phyloP scores from a whole-genome alignment of 2,113 vertebrate species.

The Alaudala cheleensis region DNA sequence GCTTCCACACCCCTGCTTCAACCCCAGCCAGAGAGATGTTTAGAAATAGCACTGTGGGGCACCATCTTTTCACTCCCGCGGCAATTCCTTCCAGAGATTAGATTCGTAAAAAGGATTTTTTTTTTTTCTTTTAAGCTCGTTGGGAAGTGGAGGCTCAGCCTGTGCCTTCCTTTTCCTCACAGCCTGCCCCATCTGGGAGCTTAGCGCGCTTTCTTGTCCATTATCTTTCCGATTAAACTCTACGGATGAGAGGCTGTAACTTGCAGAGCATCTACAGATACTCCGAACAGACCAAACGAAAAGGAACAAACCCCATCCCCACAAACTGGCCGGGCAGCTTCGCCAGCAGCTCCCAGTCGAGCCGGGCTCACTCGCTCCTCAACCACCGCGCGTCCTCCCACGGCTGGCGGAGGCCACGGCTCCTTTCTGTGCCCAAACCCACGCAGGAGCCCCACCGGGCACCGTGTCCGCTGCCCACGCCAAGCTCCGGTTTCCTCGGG shows the following conservation, averaged over 20 bases:
- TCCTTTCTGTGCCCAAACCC: not conserved
- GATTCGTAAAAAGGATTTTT: not conserved
- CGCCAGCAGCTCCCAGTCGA: not conserved
- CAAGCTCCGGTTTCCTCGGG: not conserved
- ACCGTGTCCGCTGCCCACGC: not conserved
- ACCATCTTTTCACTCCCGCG: not conserved
- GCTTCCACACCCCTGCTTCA: not conserved
- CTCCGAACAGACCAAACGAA: not conserved
- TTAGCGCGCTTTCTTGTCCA: not conserved
- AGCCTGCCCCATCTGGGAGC: not conserved
- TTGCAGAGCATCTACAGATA: fast-evolving
- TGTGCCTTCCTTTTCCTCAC: not conserved
- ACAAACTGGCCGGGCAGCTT: not conserved
- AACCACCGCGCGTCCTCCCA: not conserved
- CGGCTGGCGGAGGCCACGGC: not conserved
- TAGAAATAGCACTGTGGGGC: constrained; percentile 30
- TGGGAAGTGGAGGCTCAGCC: not conserved
- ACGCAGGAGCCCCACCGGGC: not conserved
- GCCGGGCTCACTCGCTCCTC: not conserved
- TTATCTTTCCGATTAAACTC: not conserved
- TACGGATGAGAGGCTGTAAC: not conserved
- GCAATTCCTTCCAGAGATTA: not conserved
- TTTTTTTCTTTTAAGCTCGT: not conserved
- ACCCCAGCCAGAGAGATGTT: not conserved
- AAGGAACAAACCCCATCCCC: not conserved